A percentile compares a stretch with the other conserved stretches of the same genome.
These are phyloP conservation scores for Campylomormyrus numenius DNA, from an alignment of 2,113 vertebrate genomes.

Conservation along the genomic window DNA sequence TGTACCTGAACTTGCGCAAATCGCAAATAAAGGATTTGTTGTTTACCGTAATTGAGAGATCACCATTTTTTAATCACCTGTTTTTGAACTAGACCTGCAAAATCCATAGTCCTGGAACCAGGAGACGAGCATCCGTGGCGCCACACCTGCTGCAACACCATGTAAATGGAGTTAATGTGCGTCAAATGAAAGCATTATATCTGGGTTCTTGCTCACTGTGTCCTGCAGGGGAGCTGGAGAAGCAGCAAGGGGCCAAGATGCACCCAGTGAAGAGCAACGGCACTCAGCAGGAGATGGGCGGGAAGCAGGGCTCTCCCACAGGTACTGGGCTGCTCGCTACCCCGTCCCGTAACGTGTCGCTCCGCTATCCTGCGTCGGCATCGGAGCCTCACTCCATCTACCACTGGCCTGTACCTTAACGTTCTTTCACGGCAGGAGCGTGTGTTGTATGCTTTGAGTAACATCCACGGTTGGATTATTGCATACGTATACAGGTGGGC, in stretches of 20 bases:
- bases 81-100: background rate
- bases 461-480: background rate
- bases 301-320: constrained; percentile 77
- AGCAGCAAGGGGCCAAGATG: constrained; percentile 79
- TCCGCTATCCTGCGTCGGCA: background rate
- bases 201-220: constrained; percentile 2
- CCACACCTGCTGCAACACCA: background rate
- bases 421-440: background rate
- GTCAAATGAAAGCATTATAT: background rate
- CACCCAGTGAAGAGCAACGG: constrained; percentile 74
- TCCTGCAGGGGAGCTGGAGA: constrained; percentile 84
- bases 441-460: background rate
- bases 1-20: background rate
- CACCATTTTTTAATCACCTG: background rate
- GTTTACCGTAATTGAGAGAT: background rate
- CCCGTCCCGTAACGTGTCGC: background rate
- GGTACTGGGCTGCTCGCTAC: constrained; percentile 52
- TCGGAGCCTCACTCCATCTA: background rate
- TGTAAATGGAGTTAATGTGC: background rate
- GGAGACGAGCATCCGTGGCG: background rate
- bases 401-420: background rate
- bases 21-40: background rate
- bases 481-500: background rate
- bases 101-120: background rate
- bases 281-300: constrained; percentile 75